Conservation (phyloP, 1,140 invertebrate genomes). For the Schlechtendalia chinensis region DNA sequence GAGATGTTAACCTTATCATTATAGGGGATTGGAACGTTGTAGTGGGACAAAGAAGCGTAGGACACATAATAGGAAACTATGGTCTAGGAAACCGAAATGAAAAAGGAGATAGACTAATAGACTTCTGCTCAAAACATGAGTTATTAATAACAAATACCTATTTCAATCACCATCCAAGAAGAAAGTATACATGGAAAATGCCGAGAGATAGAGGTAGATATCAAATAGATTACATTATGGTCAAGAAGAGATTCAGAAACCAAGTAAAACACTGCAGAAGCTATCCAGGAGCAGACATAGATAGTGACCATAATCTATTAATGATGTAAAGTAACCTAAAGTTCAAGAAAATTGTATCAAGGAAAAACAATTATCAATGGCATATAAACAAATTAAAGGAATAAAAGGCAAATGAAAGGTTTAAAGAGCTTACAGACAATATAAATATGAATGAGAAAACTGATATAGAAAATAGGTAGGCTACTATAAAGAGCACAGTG, state of each 20-base stretch:
- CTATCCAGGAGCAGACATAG: no score
- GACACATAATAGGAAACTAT: constrained; percentile 49
- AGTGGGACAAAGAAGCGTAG: constrained; percentile 51
- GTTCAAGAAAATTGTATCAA: constrained; percentile 30
- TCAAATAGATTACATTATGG: no score
- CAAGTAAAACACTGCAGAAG: no score
- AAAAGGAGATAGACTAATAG: constrained; percentile 56
- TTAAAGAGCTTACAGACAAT: constrained; percentile 6
- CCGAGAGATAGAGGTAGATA: no score
- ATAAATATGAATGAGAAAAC: background rate
- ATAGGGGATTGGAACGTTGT: constrained; percentile 53
- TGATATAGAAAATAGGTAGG: background rate
- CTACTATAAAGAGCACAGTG: constrained; percentile 16
- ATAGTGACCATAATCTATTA: no score
- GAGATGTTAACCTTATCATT: constrained; percentile 51
- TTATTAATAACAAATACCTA: no score
- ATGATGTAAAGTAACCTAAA: no score
- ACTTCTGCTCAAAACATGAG: constrained; percentile 54
- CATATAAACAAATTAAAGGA: constrained; percentile 36
- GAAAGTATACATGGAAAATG: constrained; percentile 53
- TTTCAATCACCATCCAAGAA: constrained; percentile 54
- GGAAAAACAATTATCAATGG: constrained; percentile 13
- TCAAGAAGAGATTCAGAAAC: no score
- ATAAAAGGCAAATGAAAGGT: background rate
- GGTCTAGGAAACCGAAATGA: constrained; percentile 54